Base-by-base conservation (phyloP, 2,113 vertebrate species). In the Lamprotornis superbus region DNA sequence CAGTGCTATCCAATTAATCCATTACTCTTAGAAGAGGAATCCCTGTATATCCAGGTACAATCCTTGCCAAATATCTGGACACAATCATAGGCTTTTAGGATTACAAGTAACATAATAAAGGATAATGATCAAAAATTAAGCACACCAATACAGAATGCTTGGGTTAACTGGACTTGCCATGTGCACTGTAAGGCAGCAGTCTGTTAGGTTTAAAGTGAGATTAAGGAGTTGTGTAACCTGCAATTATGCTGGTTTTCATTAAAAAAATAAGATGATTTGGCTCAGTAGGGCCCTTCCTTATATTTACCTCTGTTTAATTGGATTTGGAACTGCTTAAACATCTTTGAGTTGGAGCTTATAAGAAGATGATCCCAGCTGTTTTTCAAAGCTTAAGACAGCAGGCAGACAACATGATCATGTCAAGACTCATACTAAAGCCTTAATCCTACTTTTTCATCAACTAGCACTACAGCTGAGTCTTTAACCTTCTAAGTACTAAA, bases 261-360 rank as follows among this genome's bases (percentile, higher is more conserved):
- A 96, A 96, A 97, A 97, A 97, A 96, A 96, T 74, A 85, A 96
- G 94, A 94, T 95, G 94, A 96, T 97, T 89, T 37, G 87, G 81
- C 94, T 97, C 92, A 93, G 87, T 93, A 95, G 92, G 95, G 59
- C 67, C 90, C 88, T 97, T 97, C 96, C 95, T 95, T 96, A 95
- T 97, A 94, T 95, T 97, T 97, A 97, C 97, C 91, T 97, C 95
- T 95, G 89, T 97, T 98, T 98, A 98, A 98, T 98, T 98, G 97
- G 97, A 97, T 98, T 98, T 96, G 93, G 91, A 95, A 93, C 94
- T 94, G 92, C 96, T 97, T 96, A 97, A 98, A 97, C 83, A 94
- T 97, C 97, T 96, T 97, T 94, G 93, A 97, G 93, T 92, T 96
- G 94, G 68, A 95, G 95, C 85, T 96, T 97, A 93, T 96, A 97